These are phyloP conservation scores for Sarcoramphus papa DNA, from an alignment of 2,797 vertebrate genomes.

Conservation along the genomic window DNA sequence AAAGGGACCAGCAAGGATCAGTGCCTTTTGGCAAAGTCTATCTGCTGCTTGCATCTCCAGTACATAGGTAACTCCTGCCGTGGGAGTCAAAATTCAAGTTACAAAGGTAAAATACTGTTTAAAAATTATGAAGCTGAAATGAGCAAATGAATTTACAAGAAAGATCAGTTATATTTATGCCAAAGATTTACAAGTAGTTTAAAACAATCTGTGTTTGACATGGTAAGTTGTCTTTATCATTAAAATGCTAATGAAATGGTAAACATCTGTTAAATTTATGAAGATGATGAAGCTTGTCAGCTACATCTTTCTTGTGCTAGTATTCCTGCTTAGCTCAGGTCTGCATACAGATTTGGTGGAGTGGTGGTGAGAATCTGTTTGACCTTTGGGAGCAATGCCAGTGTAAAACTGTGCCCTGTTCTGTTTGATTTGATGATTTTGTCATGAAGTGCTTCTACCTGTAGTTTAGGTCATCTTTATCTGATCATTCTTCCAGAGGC, in stretches of 20 bases:
- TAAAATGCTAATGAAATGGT: constrained; percentile 73
- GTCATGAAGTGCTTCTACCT: constrained; percentile 14
- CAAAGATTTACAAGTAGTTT: constrained; percentile 52
- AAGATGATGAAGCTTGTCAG: constrained; percentile 61
- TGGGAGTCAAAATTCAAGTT: not conserved
- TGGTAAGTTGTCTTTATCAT: constrained; percentile 56
- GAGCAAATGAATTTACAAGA: constrained; percentile 18
- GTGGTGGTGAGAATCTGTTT: constrained; percentile 23
- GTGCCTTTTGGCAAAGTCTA: not conserved
- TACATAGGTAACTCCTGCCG: not conserved
- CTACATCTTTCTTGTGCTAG: constrained; percentile 9
- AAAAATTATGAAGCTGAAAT: not conserved
- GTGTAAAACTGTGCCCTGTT: constrained; percentile 9
- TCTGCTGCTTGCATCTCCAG: not conserved
- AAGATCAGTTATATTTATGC: constrained; percentile 42
- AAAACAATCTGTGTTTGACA: constrained; percentile 60
- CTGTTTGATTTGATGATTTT: constrained; percentile 46
- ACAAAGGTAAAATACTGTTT: not conserved
- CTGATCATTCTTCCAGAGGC: not conserved
- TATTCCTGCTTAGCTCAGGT: constrained; percentile 35
- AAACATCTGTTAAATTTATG: constrained; percentile 69
- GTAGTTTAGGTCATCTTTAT: constrained; percentile 20
- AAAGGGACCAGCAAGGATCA: not conserved
- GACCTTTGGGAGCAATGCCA: constrained; percentile 48
- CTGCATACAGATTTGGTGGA: constrained; percentile 64